A percentile compares a stretch with the other conserved stretches of the same genome.
These are phyloP conservation scores for Setophaga petechia DNA, from an alignment of 2,113 vertebrate species.

Conservation along the genomic window DNA sequence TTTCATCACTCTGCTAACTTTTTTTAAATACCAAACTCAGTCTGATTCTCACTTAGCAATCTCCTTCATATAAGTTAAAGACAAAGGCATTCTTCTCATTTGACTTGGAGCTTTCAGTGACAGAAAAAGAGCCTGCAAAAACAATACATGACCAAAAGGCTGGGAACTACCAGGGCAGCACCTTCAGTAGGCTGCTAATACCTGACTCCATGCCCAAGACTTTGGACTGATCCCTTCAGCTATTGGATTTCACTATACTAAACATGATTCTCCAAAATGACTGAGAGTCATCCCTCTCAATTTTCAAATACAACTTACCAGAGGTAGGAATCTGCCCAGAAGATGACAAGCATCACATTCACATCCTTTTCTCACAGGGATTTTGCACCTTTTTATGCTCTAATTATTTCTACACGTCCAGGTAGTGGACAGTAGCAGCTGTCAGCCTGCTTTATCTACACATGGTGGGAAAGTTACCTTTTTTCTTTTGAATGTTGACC, in stretches of 20 bases:
- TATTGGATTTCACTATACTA: background rate
- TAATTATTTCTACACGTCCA: conserved; percentile 5
- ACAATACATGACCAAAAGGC: background rate
- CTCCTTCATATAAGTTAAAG: background rate
- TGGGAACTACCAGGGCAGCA: background rate
- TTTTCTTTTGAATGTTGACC: background rate
- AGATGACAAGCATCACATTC: background rate
- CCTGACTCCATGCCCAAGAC: background rate
- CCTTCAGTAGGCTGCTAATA: background rate
- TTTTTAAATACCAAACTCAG: background rate
- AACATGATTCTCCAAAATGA: background rate
- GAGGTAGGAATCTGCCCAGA: background rate
- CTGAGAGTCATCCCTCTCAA: background rate
- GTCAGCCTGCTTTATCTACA: conserved; percentile 22
- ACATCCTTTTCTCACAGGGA: background rate
- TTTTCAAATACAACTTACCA: background rate
- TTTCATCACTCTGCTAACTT: background rate
- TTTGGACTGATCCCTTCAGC: background rate
- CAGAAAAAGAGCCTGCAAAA: background rate
- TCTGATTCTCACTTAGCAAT: background rate
- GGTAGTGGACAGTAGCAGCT: background rate
- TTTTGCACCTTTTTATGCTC: conserved; percentile 21
- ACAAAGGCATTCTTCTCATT: background rate
- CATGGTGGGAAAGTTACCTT: background rate
- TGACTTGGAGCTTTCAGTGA: background rate